Percentiles rank a stretch among this genome's conserved stretches.
phyloP scores from a whole-genome alignment of 2,113 vertebrate species.

The Marmota flaviventris region DNA sequence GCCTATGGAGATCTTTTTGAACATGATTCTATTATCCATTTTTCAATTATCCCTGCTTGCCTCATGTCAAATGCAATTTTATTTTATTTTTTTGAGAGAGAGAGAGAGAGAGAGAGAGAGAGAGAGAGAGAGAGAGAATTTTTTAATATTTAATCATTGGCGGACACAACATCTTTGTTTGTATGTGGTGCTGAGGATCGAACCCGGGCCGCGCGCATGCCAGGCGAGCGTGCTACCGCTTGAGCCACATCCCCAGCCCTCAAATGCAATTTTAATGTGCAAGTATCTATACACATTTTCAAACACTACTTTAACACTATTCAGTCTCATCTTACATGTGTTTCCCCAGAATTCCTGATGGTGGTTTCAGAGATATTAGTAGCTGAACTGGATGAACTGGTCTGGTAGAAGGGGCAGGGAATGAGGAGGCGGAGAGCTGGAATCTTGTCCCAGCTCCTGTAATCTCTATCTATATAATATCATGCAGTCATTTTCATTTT shows the following conservation, averaged over 20 bases:
- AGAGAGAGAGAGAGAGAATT: no score
- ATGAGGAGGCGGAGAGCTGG: background rate
- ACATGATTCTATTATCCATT: background rate
- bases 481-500: constrained; percentile 12
- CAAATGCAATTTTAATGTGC: constrained; percentile 9
- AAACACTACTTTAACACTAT: background rate
- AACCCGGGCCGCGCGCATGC: no score
- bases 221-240: no score
- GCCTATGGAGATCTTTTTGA: background rate
- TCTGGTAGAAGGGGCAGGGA: background rate
- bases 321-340: background rate
- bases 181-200: no score
- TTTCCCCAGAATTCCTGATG: background rate
- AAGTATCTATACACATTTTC: background rate
- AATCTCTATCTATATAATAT: background rate
- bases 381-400: background rate
- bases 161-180: no score
- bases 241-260: background rate
- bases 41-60: background rate
- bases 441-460: background rate
- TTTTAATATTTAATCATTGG: no score
- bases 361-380: background rate
- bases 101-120: no score
- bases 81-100: background rate
- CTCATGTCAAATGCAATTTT: constrained; percentile 1